Evolutionary conservation across 2,888 invertebrate genomes (phyloP).

Genomic region (Calliphora vomitoria): DNA sequence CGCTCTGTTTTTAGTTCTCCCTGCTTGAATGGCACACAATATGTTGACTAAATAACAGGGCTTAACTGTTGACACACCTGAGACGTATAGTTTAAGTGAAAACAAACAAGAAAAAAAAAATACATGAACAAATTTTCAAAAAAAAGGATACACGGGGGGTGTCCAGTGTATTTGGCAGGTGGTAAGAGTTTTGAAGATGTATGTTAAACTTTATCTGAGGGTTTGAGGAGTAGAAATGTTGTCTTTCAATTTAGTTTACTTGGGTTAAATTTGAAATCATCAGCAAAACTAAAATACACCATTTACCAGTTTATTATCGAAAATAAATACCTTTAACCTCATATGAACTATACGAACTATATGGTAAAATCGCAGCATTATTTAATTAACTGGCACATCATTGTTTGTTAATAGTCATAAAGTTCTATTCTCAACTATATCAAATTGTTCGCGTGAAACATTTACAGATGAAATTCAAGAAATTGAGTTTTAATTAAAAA

Average conservation of each 20-base stretch:
- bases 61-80: conserved; percentile 67
- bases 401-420: too few species aligned
- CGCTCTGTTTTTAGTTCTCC: conserved; percentile 32
- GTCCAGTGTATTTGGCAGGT: neutral
- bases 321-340: too few species aligned
- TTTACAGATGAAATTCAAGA: too few species aligned
- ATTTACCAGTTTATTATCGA: neutral
- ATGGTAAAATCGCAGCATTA: too few species aligned
- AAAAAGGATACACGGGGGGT: neutral
- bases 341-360: too few species aligned
- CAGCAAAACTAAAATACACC: neutral
- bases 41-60: conserved; percentile 61
- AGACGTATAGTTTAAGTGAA: conserved; percentile 37
- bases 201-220: neutral
- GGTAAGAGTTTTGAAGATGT: neutral
- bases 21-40: conserved; percentile 55
- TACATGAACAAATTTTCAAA: neutral
- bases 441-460: too few species aligned
- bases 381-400: too few species aligned
- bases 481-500: too few species aligned
- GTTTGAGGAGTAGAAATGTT: neutral
- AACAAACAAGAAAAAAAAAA: neutral
- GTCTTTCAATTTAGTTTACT: conserved; percentile 6
- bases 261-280: neutral
- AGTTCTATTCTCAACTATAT: too few species aligned